Evolutionary conservation across 92 coral and sea anemone species (phyloP).

Genomic region (Bergia puertoricense): DNA sequence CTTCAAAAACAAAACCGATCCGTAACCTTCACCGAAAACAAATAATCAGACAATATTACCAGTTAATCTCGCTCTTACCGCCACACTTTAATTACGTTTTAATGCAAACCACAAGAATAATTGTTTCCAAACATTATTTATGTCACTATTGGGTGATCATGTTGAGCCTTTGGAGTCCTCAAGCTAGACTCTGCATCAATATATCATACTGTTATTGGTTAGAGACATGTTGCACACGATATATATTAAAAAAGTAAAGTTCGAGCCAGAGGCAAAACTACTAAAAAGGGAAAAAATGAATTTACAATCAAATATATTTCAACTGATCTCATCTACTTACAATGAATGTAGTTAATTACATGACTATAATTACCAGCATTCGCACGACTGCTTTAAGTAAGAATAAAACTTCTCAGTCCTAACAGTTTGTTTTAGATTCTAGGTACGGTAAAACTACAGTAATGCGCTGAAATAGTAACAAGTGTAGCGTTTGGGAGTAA

Average conservation of each 20-base stretch:
- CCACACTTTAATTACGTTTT: not conserved
- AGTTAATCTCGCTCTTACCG: not conserved
- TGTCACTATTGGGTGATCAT: not conserved
- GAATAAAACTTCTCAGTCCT: not conserved
- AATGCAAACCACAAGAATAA: not conserved
- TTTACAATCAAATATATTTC: not conserved
- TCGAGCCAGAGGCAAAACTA: not conserved
- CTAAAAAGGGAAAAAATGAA: not conserved
- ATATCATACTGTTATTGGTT: not conserved
- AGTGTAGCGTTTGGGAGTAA: not conserved
- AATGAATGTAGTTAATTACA: not conserved
- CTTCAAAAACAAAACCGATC: not conserved
- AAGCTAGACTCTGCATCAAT: not conserved
- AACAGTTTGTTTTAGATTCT: too few relatives aligned
- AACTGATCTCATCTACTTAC: not conserved
- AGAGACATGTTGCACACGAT: not conserved
- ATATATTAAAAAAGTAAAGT: too few relatives aligned
- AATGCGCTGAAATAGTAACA: not conserved
- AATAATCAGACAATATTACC: not conserved
- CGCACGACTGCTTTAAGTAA: not conserved
- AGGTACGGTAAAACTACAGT: too few relatives aligned
- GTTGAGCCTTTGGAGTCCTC: not conserved
- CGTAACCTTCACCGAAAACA: not conserved
- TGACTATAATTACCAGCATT: not conserved
- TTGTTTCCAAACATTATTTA: not conserved